These are phyloP conservation scores for Sogatella furcifera DNA, from an alignment of 1,140 invertebrate species.

Conservation along the genomic window DNA sequence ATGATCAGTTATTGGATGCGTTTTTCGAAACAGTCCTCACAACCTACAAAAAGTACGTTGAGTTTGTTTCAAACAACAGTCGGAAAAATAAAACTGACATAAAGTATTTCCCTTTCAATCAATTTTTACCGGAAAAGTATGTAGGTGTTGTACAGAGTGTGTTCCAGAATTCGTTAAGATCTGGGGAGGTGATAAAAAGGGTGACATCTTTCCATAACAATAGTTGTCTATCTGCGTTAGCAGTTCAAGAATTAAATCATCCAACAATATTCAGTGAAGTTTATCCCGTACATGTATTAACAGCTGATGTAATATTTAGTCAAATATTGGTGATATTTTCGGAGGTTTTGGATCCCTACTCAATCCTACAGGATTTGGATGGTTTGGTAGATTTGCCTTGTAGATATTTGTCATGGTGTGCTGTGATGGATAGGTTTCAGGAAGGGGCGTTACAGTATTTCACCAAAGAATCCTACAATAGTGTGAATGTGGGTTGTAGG, in stretches of 20 bases:
- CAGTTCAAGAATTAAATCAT: slow-evolving; percentile 2
- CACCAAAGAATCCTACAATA: background rate
- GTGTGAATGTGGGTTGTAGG: slow-evolving; percentile 10
- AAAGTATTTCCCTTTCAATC: slow-evolving; percentile 17
- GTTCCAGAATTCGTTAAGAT: slow-evolving; percentile 19
- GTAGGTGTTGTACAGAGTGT: slow-evolving; percentile 15
- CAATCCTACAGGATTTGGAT: slow-evolving; percentile 20
- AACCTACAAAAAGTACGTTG: background rate
- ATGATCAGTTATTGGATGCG: slow-evolving; percentile 5
- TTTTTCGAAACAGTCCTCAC: slow-evolving; percentile 6
- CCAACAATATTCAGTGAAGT: slow-evolving; percentile 20
- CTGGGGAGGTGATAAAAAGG: slow-evolving; percentile 16
- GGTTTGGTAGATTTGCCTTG: slow-evolving; percentile 15
- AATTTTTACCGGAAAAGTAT: slow-evolving; percentile 8
- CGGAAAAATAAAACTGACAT: slow-evolving; percentile 3
- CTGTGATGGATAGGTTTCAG: slow-evolving; percentile 22
- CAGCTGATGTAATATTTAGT: slow-evolving; percentile 21
- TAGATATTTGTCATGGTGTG: slow-evolving; percentile 21
- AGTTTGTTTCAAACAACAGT: background rate
- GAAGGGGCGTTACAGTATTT: slow-evolving; percentile 18
- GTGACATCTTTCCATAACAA: background rate
- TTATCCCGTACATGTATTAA: slow-evolving; percentile 16
- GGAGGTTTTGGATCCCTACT: slow-evolving; percentile 20
- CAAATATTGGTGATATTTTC: slow-evolving; percentile 22
- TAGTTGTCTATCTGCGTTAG: too few species aligned